Evolutionary conservation across 2,888 invertebrate species (phyloP), one percentile per base, ranked within the genome.

Genomic region (Patella ulyssiponensis): DNA sequence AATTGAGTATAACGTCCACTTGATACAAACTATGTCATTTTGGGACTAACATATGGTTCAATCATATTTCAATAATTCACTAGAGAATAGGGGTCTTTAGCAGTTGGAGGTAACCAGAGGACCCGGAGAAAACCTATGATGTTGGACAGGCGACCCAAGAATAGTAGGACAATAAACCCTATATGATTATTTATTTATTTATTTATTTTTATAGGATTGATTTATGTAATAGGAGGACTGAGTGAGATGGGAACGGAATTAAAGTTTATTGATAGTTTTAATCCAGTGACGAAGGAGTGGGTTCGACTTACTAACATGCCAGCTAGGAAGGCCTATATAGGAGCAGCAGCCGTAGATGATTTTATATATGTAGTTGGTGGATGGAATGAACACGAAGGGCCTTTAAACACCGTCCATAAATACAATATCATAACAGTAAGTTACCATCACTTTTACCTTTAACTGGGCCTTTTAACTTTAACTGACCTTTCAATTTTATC

Each of bases 341-440:
- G 97, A 69, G 95, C 96, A 74, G 95, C 96, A n/a, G 95, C 96
- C 76, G 93, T 97, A 58, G 89, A 90, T 81, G 95, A 95, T 85
- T 94, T 94, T 88, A 93, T 98, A 74, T 98, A 97, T 92, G 96
- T 95, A 20, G 95, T 97, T 72, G 97, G 97, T 23, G 97, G 97
- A 3, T 96, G 95, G 90, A 96, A 96, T 90, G 95, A 95, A 85
- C 94, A 95, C 80, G 94, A 95, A 82, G 95, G 87, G 15, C 96
- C 96, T 76, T 94, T 97, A 69, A 94, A 94, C 84, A 95, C 96
- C 4, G 97, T 97, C 12, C 96, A 96, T 91, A 93, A 95, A 91
- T 96, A 96, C 91, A 95, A 94, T 81, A 96, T 96, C 87, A 94
- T 96, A 92, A 94, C 95, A 93, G 95, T 96, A 89, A 91, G 90